Conservation (phyloP, 2,888 invertebrate genomes). For the Agapostemon virescens region DNA sequence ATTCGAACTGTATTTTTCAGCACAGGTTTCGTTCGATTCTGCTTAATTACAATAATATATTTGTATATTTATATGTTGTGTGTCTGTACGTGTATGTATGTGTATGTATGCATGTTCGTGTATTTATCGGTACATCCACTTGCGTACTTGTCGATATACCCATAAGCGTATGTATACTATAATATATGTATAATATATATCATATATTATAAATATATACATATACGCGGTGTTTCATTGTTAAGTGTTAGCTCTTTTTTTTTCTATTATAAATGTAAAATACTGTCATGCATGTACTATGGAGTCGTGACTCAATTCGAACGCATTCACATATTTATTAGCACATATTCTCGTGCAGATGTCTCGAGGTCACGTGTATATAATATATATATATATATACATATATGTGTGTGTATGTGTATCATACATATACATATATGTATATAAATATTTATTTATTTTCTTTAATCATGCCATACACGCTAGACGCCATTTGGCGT, state of each 20-base stretch:
- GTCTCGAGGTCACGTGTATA: constrained; percentile 17
- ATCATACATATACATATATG: background rate
- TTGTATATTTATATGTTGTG: constrained; percentile 24
- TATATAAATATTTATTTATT: background rate
- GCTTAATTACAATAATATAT: constrained; percentile 59
- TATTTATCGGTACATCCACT: background rate
- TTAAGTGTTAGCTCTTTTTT: constrained; percentile 29
- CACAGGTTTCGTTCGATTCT: constrained; percentile 54
- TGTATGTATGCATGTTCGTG: background rate
- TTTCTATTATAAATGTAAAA: constrained; percentile 65
- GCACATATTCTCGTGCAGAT: constrained; percentile 28
- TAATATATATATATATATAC: background rate
- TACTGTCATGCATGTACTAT: constrained; percentile 67
- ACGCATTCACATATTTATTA: constrained; percentile 27
- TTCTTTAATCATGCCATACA: background rate
- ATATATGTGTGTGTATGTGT: too few relatives aligned
- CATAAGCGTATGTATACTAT: constrained; percentile 5
- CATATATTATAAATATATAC: constrained; percentile 43
- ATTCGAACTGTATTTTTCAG: constrained; percentile 55
- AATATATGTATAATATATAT: constrained; percentile 40
- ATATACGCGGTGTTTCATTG: constrained; percentile 16
- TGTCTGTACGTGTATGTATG: constrained; percentile 9
- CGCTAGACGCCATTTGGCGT: constrained; percentile 10
- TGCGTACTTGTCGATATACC: background rate
- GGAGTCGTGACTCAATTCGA: constrained; percentile 56